phyloP scores from a whole-genome alignment of 2,113 vertebrate genomes.

The Semnornis frantzii region DNA sequence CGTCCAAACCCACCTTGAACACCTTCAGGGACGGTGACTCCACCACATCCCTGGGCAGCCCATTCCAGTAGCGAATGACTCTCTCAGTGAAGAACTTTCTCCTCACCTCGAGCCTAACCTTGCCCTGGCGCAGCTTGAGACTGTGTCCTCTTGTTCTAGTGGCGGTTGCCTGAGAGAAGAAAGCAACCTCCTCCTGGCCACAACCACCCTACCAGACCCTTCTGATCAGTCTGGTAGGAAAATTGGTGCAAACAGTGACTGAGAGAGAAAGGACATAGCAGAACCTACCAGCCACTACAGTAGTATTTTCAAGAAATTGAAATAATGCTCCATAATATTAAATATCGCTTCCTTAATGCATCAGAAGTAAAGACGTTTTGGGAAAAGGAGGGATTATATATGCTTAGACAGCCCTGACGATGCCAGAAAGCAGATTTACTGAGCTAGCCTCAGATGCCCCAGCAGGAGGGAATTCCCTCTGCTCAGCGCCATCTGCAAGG shows the following conservation, averaged over 20 bases:
- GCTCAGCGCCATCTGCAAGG: not conserved
- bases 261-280: not conserved
- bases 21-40: too few species aligned
- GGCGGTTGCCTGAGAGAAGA: too few species aligned
- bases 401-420: not conserved
- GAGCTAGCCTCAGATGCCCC: not conserved
- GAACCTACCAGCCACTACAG: not conserved
- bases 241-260: not conserved
- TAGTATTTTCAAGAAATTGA: not conserved
- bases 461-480: not conserved
- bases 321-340: not conserved
- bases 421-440: not conserved
- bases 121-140: too few species aligned
- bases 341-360: not conserved
- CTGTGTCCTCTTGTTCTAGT: too few species aligned
- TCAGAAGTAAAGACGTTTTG: not conserved
- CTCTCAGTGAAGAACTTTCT: too few species aligned
- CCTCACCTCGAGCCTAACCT: too few species aligned
- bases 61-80: too few species aligned
- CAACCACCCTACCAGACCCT: too few species aligned
- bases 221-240: not conserved
- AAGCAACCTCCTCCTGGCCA: too few species aligned
- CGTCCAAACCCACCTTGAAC: too few species aligned
- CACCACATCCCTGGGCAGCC: too few species aligned
- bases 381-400: not conserved